Percentiles rank a stretch among this genome's conserved stretches.
Conservation (phyloP, 1,140 invertebrate species). For the Schmidtea mediterranea region DNA sequence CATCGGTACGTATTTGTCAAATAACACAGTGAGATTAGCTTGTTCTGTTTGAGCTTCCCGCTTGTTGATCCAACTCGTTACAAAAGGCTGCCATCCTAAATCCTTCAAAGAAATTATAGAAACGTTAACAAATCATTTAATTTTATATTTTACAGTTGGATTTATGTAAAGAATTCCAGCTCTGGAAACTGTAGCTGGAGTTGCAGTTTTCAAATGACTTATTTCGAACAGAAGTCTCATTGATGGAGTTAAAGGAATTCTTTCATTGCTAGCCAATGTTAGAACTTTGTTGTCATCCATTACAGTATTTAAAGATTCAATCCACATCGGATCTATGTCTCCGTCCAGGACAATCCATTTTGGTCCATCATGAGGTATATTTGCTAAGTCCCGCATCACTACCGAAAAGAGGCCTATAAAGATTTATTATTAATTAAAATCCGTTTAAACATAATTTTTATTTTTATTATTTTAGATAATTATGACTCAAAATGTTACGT, state of each 20-base stretch:
- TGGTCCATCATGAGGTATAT: slow-evolving; percentile 32
- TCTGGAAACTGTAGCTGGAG: slow-evolving; percentile 8
- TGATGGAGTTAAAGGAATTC: slow-evolving; percentile 6
- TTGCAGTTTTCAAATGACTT: slow-evolving; percentile 6
- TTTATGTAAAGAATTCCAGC: slow-evolving; percentile 8
- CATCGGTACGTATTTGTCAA: slow-evolving; percentile 18
- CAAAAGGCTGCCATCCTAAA: slow-evolving; percentile 32
- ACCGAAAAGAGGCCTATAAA: slow-evolving; percentile 61
- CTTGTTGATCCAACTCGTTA: slow-evolving; percentile 73
- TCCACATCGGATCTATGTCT: slow-evolving; percentile 9
- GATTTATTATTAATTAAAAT: no score
- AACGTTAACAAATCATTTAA: no score
- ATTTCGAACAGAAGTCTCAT: slow-evolving; percentile 8
- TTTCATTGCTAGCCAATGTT: slow-evolving; percentile 8
- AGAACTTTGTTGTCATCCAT: slow-evolving; percentile 9
- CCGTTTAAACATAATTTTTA: no score
- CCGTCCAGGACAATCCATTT: slow-evolving; percentile 9
- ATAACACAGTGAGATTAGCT: slow-evolving; percentile 3
- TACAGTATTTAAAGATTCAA: slow-evolving; percentile 8
- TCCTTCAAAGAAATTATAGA: slow-evolving; percentile 22
- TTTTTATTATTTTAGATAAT: no score
- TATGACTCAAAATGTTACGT: no score
- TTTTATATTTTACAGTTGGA: slow-evolving; percentile 27
- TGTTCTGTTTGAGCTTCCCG: background rate
- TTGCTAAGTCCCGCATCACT: slow-evolving; percentile 74